Percentiles rank a stretch among this genome's conserved stretches.
These are phyloP conservation scores for Deroptyus accipitrinus DNA, from an alignment of 2,113 vertebrate genomes.

Conservation along the genomic window DNA sequence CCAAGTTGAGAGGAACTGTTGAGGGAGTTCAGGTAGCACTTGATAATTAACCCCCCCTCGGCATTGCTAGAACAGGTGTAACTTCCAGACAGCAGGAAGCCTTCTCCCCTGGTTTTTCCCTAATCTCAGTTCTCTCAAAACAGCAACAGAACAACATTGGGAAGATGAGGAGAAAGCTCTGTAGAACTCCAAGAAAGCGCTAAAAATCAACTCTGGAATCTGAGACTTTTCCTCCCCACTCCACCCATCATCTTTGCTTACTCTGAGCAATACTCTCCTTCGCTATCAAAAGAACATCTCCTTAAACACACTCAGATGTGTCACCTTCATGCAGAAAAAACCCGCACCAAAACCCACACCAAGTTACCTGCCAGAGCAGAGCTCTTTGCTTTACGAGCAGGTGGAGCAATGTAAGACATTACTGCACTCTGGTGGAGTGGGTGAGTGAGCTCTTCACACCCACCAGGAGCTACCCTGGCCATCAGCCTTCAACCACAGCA, in stretches of 20 bases:
- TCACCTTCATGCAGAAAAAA: background rate
- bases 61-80: background rate
- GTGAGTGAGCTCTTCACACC: background rate
- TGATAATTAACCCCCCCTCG: background rate
- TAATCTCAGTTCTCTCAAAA: background rate
- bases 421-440: background rate
- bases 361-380: background rate
- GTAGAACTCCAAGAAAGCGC: background rate
- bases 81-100: background rate
- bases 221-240: background rate
- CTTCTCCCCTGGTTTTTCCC: background rate
- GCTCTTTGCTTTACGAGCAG: background rate
- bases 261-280: background rate
- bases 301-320: background rate
- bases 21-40: background rate
- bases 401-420: background rate
- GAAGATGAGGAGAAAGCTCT: background rate
- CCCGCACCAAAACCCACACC: too few relatives aligned
- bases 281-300: background rate
- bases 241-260: background rate
- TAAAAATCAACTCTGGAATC: background rate
- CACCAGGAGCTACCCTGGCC: background rate
- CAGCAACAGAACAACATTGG: background rate
- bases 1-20: background rate
- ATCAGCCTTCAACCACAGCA: background rate